Percentiles rank a stretch among this genome's conserved stretches.
phyloP scores from a whole-genome alignment of 2,113 vertebrate species.

The Thunnus thynnus region DNA sequence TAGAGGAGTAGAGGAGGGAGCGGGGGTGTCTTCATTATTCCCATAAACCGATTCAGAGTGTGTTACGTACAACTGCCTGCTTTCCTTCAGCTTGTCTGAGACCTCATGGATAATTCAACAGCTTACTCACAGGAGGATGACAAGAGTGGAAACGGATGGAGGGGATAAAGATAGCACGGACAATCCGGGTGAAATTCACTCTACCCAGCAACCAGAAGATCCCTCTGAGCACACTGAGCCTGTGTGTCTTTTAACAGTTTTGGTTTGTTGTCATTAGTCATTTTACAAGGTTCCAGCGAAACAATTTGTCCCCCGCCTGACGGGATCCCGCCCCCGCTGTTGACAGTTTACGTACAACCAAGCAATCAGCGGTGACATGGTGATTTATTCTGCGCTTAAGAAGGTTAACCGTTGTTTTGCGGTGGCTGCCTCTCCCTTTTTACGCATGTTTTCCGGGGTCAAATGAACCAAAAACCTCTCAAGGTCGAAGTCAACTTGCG shows the following conservation, averaged over 20 bases:
- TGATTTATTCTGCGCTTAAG: background rate
- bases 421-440: background rate
- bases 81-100: slow-evolving; percentile 38
- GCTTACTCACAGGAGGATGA: slow-evolving; percentile 45
- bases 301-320: background rate
- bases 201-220: slow-evolving; percentile 70
- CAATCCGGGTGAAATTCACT: slow-evolving; percentile 32
- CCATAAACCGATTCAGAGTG: slow-evolving; percentile 30
- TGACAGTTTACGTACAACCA: slow-evolving; percentile 19
- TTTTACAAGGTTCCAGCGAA: slow-evolving; percentile 20
- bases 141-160: slow-evolving; percentile 31
- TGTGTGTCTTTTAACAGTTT: background rate
- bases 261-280: slow-evolving; percentile 13
- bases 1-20: background rate
- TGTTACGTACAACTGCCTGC: slow-evolving; percentile 28
- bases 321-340: background rate
- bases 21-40: slow-evolving; percentile 35
- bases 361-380: slow-evolving; percentile 3
- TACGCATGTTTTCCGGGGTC: background rate
- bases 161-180: slow-evolving; percentile 69
- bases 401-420: background rate
- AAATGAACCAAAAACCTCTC: background rate
- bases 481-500: background rate
- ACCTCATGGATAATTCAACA: slow-evolving; percentile 72
- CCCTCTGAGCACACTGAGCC: slow-evolving; percentile 14